phyloP scores from a whole-genome alignment of 2,888 invertebrate species.

The Poecilus cupreus region DNA sequence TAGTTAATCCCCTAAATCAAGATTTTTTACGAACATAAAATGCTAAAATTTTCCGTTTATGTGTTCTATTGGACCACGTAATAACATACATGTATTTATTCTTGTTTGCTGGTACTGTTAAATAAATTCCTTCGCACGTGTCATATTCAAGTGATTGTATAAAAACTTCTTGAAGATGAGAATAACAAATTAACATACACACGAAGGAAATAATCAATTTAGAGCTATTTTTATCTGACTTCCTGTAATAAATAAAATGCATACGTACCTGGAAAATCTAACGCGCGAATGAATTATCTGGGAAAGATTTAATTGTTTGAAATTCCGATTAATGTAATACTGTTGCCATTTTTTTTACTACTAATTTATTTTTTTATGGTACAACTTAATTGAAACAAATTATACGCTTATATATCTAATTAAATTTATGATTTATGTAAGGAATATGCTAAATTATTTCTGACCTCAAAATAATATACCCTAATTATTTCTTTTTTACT shows the following conservation, averaged over 20 bases:
- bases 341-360: no score
- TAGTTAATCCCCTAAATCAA: no score
- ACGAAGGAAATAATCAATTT: background rate
- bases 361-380: no score
- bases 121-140: no score
- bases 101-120: no score
- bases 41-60: no score
- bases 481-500: background rate
- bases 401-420: background rate
- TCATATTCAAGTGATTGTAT: background rate
- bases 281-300: background rate
- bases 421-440: background rate
- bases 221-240: background rate
- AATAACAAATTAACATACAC: background rate
- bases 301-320: no score
- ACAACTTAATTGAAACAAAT: background rate
- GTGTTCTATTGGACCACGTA: no score
- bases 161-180: background rate
- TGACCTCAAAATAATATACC: no score
- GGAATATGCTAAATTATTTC: background rate
- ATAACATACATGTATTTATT: no score
- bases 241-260: background rate
- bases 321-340: no score
- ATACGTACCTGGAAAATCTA: constrained; percentile 8
- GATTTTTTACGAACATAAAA: no score